phyloP scores from a whole-genome alignment of 2,113 vertebrate genomes.

The Microcebus jonahi region DNA sequence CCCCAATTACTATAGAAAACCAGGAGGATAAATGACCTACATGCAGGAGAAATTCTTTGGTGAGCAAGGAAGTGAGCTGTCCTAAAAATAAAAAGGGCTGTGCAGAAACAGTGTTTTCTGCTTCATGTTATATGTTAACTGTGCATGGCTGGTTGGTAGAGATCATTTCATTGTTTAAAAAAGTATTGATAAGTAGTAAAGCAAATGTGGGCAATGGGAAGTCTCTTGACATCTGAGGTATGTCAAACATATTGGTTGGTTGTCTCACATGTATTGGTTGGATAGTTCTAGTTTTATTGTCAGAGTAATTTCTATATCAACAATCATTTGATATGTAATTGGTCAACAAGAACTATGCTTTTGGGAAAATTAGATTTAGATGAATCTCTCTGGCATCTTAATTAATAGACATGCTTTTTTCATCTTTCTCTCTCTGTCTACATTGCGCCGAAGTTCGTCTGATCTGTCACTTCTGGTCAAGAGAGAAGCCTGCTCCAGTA shows the following conservation, averaged over 20 bases:
- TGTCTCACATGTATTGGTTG: not conserved
- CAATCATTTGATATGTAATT: not conserved
- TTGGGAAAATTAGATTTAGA: not conserved
- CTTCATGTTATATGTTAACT: not conserved
- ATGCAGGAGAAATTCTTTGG: slow-evolving; percentile 19
- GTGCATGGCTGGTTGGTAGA: not conserved
- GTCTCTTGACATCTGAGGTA: not conserved
- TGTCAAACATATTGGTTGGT: not conserved
- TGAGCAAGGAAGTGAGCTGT: slow-evolving; percentile 15
- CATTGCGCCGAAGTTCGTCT: not conserved
- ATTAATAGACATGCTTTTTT: not conserved
- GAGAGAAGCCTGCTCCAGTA: not conserved
- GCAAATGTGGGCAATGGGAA: not conserved
- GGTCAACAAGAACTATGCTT: not conserved
- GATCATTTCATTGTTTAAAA: slow-evolving; percentile 13
- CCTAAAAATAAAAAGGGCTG: not conserved
- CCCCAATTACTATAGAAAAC: slow-evolving; percentile 5
- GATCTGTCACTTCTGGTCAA: not conserved
- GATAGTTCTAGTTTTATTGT: not conserved
- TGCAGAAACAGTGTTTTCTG: not conserved
- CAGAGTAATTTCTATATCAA: slow-evolving; percentile 29
- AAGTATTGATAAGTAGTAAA: not conserved
- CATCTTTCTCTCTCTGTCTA: not conserved
- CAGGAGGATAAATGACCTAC: slow-evolving; percentile 17
- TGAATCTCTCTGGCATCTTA: not conserved